phyloP scores from a whole-genome alignment of 2,888 invertebrate species.

The Aelia acuminata region DNA sequence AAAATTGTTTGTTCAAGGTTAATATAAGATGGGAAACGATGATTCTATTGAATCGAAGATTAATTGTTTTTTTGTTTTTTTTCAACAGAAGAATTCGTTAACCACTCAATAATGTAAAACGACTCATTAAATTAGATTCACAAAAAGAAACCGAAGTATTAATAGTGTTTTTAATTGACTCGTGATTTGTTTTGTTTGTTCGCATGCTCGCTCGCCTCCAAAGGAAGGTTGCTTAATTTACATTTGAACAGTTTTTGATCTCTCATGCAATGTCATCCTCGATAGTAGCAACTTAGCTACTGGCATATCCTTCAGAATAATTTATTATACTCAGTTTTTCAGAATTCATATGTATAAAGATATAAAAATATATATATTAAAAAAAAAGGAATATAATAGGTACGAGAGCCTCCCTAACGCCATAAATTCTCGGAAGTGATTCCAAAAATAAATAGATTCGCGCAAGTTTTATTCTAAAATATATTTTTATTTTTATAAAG shows the following conservation, averaged over 20 bases:
- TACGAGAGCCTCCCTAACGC: too few relatives aligned
- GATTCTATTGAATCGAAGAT: slow-evolving; percentile 1
- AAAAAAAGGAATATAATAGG: too few relatives aligned
- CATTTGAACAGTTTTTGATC: background rate
- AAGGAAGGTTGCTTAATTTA: background rate
- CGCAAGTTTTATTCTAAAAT: too few relatives aligned
- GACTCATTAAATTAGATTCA: background rate
- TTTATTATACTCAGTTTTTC: too few relatives aligned
- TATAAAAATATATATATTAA: too few relatives aligned
- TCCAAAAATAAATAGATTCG: too few relatives aligned
- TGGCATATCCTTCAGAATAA: background rate
- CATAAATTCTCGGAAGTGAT: too few relatives aligned
- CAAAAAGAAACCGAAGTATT: background rate
- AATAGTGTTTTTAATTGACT: background rate
- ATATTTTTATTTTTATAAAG: too few relatives aligned
- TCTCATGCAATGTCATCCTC: background rate
- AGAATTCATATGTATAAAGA: too few relatives aligned
- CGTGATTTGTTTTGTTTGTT: background rate
- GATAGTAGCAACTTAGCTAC: background rate
- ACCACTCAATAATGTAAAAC: background rate
- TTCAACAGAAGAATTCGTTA: background rate
- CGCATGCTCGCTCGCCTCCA: background rate
- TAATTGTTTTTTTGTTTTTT: background rate
- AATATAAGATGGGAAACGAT: background rate
- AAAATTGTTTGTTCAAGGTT: background rate